Evolutionary conservation across 2,113 vertebrate species (phyloP), one percentile per base, ranked within the genome.

Genomic region (Phylloscopus whistleri): DNA sequence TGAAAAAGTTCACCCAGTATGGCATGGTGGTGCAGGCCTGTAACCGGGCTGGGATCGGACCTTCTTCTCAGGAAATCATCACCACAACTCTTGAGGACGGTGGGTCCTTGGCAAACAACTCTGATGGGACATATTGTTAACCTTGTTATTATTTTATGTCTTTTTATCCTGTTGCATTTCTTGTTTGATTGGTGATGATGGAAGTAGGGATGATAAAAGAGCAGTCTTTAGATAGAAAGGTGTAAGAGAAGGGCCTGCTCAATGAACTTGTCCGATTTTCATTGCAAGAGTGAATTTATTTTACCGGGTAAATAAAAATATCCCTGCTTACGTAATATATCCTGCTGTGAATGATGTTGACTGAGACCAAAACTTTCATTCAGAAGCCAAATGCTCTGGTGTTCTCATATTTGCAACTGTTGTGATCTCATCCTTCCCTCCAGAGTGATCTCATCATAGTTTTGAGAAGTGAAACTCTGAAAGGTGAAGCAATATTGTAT

Each of bases 1-100:
- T 99, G 55, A 99, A 98, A 93, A 99, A 99, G 97, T 99, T 99
- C 98, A 99, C 99, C 7, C 99, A 99, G 97, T 99, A 99, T 68
- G 99, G 99, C 66, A 99, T 99, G 97, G 99, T 99, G 91, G 99
- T 99, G n/a, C 99, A 99, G 97, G 99, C 99, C 28, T 99, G 98
- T 35, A 99, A 99, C 97, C 97, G 99, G 53, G 99, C 99, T 5
- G 99, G 99, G 46, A 99, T 99, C 0, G 99, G 99, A 39, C 99
- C 99, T 16, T 99, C 99, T 74, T 99, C 99, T 93, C 99, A 99
- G 98, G 99, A 99, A 97, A 99, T 99, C 96, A 99, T 99, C 97
- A 98, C 98, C 91, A 99, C 99, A 72, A 99, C 99, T 24, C 97
- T 99, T 86, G 99, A 99, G 97, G 99, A 99, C 2, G 99, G 99